Evolutionary conservation across 2,888 invertebrate species (phyloP).

Genomic region (Eustalomyia histrio): DNA sequence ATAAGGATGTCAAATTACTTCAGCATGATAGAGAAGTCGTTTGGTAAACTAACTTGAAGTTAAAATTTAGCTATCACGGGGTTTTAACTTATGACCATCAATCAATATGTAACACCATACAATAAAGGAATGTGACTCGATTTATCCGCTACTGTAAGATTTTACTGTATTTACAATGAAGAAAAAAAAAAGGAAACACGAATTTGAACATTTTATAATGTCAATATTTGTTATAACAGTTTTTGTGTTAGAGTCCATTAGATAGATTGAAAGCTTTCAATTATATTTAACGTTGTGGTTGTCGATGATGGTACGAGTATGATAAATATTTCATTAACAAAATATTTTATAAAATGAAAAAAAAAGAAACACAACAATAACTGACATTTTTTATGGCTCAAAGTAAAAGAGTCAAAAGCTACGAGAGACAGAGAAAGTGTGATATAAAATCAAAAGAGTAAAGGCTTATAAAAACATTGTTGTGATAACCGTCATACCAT

Average conservation of each 20-base stretch:
- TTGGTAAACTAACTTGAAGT: no score
- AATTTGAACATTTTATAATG: conserved; percentile 44
- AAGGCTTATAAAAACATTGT: conserved; percentile 7
- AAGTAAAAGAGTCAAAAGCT: not conserved
- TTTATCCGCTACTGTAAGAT: no score
- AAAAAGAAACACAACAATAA: conserved; percentile 46
- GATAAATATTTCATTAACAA: conserved; percentile 66
- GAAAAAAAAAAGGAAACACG: not conserved
- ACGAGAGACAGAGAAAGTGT: not conserved
- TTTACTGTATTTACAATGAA: not conserved
- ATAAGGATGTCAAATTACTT: no score
- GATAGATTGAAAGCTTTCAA: conserved; percentile 56
- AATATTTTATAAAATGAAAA: conserved; percentile 57
- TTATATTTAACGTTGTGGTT: conserved; percentile 23
- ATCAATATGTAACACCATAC: no score
- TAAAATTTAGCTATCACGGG: no score
- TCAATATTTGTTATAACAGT: conserved; percentile 52
- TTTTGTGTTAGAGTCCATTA: conserved; percentile 49
- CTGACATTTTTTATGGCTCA: conserved; percentile 2
- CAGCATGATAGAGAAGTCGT: no score
- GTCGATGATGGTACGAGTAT: not conserved
- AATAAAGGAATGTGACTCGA: no score
- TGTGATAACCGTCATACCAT: conserved; percentile 21
- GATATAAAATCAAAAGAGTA: conserved; percentile 1
- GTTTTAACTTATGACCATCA: no score